Percentiles rank a stretch among this genome's conserved stretches.
These are phyloP conservation scores for Conomelus anceps DNA, from an alignment of 2,888 invertebrate genomes.

Conservation along the genomic window DNA sequence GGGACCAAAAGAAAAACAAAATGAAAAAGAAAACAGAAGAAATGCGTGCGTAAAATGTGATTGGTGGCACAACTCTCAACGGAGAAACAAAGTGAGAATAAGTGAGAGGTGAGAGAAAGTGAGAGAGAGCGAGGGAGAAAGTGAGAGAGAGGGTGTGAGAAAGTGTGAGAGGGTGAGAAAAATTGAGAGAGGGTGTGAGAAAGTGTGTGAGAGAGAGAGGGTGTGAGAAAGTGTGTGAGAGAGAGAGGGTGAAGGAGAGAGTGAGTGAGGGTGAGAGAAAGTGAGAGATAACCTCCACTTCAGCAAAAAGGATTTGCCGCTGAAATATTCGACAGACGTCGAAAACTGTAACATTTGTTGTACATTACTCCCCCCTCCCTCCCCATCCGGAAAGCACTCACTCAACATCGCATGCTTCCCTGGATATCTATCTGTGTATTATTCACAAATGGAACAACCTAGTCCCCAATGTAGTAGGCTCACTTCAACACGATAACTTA, in stretches of 20 bases:
- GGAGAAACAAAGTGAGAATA: neutral
- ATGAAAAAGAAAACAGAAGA: neutral
- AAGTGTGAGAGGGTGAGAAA: neutral
- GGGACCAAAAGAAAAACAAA: neutral
- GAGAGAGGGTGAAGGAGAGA: neutral
- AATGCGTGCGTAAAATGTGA: neutral
- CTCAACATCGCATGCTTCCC: neutral
- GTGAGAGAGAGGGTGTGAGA: too few species aligned
- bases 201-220: neutral
- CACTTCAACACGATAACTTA: too few species aligned
- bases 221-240: neutral
- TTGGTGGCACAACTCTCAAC: neutral
- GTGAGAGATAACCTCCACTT: too few species aligned
- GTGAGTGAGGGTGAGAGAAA: neutral
- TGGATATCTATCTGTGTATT: neutral
- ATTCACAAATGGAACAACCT: neutral
- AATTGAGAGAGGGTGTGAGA: neutral
- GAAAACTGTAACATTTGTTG: neutral
- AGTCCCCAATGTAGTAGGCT: neutral
- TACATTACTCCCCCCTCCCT: neutral
- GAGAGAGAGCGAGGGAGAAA: too few species aligned
- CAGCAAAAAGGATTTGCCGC: neutral
- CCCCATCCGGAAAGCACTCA: neutral
- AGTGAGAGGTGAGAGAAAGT: neutral
- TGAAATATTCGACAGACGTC: neutral